A percentile compares a stretch with the other conserved stretches of the same genome.
These are phyloP conservation scores for Microtus montanus DNA, from an alignment of 2,113 vertebrate genomes.

Conservation along the genomic window DNA sequence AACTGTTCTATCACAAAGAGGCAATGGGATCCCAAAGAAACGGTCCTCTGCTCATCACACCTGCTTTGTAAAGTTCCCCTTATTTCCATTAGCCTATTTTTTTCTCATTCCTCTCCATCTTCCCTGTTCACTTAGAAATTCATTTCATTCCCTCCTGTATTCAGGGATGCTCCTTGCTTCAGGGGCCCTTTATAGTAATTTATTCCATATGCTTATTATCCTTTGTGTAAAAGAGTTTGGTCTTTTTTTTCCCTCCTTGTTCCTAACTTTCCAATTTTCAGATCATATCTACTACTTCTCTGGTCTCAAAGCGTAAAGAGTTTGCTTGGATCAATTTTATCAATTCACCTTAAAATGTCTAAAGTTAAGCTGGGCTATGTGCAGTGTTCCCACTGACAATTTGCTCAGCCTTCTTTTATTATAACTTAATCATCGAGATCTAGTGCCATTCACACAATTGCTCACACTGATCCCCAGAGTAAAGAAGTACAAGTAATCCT, in stretches of 20 bases:
- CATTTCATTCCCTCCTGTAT: slow-evolving; percentile 83
- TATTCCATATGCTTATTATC: slow-evolving; percentile 85
- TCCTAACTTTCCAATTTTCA: slow-evolving; percentile 85
- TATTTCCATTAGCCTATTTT: slow-evolving; percentile 81
- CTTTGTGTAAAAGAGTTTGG: slow-evolving; percentile 83
- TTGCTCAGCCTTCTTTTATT: slow-evolving; percentile 80
- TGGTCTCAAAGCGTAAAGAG: slow-evolving; percentile 82
- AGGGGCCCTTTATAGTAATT: slow-evolving; percentile 85
- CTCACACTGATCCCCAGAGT: slow-evolving; percentile 75
- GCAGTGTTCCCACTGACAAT: slow-evolving; percentile 83
- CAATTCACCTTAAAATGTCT: slow-evolving; percentile 79
- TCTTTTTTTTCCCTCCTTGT: slow-evolving; percentile 73
- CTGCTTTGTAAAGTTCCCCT: slow-evolving; percentile 66
- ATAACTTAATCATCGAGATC: slow-evolving; percentile 77
- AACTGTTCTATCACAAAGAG: slow-evolving; percentile 44
- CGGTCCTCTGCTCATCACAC: slow-evolving; percentile 32
- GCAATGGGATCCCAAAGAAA: slow-evolving; percentile 61
- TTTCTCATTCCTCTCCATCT: slow-evolving; percentile 59
- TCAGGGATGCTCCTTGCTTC: slow-evolving; percentile 84
- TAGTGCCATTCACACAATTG: slow-evolving; percentile 82
- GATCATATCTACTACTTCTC: slow-evolving; percentile 82
- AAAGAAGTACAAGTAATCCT: slow-evolving; percentile 82
- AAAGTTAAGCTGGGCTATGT: slow-evolving; percentile 81
- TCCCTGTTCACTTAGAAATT: slow-evolving; percentile 86
- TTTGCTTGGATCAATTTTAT: slow-evolving; percentile 85